Base-by-base conservation (phyloP, 2,888 invertebrate genomes). In the Syritta pipiens region DNA sequence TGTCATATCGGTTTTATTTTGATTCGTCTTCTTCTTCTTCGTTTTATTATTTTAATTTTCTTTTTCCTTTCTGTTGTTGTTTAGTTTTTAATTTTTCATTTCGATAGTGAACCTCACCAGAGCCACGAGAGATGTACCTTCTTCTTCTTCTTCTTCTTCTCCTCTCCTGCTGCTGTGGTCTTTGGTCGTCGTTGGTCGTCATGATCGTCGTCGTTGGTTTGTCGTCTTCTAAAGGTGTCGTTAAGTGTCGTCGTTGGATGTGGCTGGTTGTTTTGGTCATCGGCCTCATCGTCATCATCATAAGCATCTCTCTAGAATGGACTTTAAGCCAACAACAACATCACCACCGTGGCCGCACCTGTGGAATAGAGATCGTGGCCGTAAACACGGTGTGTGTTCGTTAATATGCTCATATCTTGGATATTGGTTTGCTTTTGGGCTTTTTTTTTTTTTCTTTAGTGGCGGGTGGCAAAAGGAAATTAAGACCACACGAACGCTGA, bases 61-160 rank as follows among this genome's bases (percentile, higher is more conserved):
- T n/a, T n/a, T n/a, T 24, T n/a, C 6, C 17, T 22, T 32, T 55
- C n/a, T 37, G 35, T 32, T 68, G 24, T 53, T 68, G 68, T 69
- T 76, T 55, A 62, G 62, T 76, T 69, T 62, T 69, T 62, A 76
- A 76, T 69, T 63, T 68, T 69, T 62, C 62, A 62, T 55, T 62
- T 69, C 28, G 20, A 40, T 40, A 48, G 46, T 24, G 14, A n/a
- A n/a, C n/a, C n/a, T n/a, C n/a, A n/a, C n/a, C n/a, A n/a, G n/a
- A n/a, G n/a, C n/a, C n/a, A n/a, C n/a, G n/a, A n/a, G n/a, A n/a
- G n/a, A n/a, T n/a, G n/a, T n/a, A n/a, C n/a, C n/a, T n/a, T n/a
- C n/a, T n/a, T n/a, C n/a, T n/a, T n/a, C n/a, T n/a, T n/a, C n/a
- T n/a, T n/a, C n/a, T n/a, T n/a, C n/a, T n/a, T n/a, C n/a, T n/a